A percentile compares a stretch with the other conserved stretches of the same genome.
Conservation (phyloP, 1,140 invertebrate genomes). For the Zophobas morio region DNA sequence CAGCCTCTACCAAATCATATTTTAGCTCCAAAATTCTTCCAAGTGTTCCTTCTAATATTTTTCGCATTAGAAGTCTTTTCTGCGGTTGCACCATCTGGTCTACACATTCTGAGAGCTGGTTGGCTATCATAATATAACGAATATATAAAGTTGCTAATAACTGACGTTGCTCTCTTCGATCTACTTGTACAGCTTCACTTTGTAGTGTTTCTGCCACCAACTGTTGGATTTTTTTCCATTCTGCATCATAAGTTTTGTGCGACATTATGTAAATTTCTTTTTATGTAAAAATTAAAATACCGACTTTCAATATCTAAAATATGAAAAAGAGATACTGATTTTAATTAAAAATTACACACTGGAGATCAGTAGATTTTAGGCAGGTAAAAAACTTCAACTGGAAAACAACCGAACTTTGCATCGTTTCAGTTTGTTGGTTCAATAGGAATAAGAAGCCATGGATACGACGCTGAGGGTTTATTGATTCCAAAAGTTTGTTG, state of each 20-base stretch:
- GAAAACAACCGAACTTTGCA: too few relatives aligned
- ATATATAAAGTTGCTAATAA: conserved; percentile 78
- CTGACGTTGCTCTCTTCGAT: conserved; percentile 73
- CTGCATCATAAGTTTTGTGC: conserved; percentile 78
- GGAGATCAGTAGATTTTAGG: too few relatives aligned
- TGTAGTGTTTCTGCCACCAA: conserved; percentile 76
- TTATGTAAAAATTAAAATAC: neutral
- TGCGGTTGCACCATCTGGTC: conserved; percentile 95
- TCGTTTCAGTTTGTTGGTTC: too few relatives aligned
- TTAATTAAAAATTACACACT: too few relatives aligned
- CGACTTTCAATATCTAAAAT: too few relatives aligned
- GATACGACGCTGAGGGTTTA: too few relatives aligned
- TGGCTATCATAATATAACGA: conserved; percentile 84
- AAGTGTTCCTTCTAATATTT: conserved; percentile 84
- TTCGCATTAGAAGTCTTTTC: conserved; percentile 85
- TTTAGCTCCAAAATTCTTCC: conserved; percentile 85
- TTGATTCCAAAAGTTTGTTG: too few relatives aligned
- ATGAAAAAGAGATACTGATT: too few relatives aligned
- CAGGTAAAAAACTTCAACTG: too few relatives aligned
- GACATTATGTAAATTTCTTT: conserved; percentile 73
- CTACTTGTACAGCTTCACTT: conserved; percentile 72
- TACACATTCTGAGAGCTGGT: conserved; percentile 85
- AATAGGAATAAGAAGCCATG: too few relatives aligned
- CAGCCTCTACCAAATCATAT: conserved; percentile 88
- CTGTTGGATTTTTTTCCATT: conserved; percentile 77